Evolutionary conservation across 2,113 vertebrate genomes (phyloP).

Genomic region (Pituophis catenifer): DNA sequence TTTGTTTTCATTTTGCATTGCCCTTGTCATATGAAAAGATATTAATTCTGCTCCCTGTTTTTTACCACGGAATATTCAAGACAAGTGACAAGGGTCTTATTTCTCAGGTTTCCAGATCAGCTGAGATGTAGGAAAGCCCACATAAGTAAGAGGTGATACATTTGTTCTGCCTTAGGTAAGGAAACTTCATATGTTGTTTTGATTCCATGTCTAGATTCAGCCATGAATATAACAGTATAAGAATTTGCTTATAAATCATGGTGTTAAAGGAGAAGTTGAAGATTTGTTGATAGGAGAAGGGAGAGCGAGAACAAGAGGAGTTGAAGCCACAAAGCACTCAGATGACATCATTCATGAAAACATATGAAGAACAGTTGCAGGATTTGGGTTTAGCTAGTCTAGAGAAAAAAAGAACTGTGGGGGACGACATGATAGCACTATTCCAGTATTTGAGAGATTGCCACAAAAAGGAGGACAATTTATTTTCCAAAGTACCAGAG

Average conservation of each 20-base stretch:
- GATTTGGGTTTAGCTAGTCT: no score
- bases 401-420: no score
- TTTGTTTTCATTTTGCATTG: neutral
- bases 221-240: neutral
- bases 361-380: no score
- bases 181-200: neutral
- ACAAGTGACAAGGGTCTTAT: neutral
- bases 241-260: neutral
- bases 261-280: neutral
- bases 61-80: neutral
- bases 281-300: neutral
- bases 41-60: neutral
- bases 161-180: neutral
- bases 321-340: neutral
- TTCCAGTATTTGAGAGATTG: no score
- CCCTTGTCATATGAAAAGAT: neutral
- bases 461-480: no score
- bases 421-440: no score
- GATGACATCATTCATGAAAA: neutral
- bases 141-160: neutral
- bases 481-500: no score
- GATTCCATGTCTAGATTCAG: neutral
- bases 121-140: neutral
- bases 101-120: neutral
- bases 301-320: neutral